Base-by-base conservation (phyloP, 2,113 vertebrate species). In the Psophia crepitans region DNA sequence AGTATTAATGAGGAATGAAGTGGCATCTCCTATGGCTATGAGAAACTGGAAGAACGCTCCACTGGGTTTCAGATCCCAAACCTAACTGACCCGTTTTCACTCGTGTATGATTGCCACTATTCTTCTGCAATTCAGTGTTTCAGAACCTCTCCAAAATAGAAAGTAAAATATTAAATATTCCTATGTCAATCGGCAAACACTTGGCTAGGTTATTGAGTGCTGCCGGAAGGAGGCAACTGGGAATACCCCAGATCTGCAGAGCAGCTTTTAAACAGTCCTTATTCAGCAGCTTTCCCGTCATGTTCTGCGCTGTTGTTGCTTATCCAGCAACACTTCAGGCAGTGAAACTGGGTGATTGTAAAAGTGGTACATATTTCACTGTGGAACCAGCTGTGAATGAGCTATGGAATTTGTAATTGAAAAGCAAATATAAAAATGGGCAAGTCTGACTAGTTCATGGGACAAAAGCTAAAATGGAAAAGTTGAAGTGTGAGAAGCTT, bases 61-160 rank as follows among this genome's bases (percentile, higher is more conserved):
- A 56, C 60, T 0, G 0, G 14, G 12, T 54, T 89, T 74, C 41
- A 78, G 60, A 49, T 27, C 8, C 23, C 71, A 74, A 37, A 37
- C 12, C 32, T 68, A 19, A 43, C 7, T 0, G 3, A 14, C 20
- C 11, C 1, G 0, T 56, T 78, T 66, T 41, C 19, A 14, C 14
- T 66, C 26, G 32, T 14, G 43, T n/a, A 9, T 78, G 17, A 57
- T 18, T 74, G 35, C 22, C 21, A 20, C 46, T 13, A 7, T 33
- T 43, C 41, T n/a, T 68, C 18, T 53, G 35, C 24, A 49, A 12
- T 61, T 61, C 16, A 30, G 19, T 61, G 24, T 48, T 78, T 83
- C 60, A n/a, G 60, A 87, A 73, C 46, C 35, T 56, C 35, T 54
- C 41, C 24, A 49, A 85, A 93, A 56, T 14, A 56, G 41, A 33